phyloP scores from a whole-genome alignment of 2,113 vertebrate genomes.

The Festucalex cinctus region DNA sequence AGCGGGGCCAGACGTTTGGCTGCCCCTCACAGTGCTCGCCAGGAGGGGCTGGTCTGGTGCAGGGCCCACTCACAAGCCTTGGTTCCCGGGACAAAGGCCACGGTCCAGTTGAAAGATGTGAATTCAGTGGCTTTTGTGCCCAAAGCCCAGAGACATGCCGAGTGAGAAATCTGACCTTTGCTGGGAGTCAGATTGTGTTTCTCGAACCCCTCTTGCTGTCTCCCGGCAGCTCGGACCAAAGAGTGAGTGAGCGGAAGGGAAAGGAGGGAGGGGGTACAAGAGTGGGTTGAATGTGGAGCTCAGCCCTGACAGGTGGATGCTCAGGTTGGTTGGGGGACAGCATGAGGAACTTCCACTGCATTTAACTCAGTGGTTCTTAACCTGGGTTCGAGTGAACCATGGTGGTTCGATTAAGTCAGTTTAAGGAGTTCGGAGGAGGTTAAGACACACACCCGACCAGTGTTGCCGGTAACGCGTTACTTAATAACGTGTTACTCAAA shows the following conservation, averaged over 20 bases:
- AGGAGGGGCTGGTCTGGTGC: conserved; percentile 76
- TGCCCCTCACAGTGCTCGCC: conserved; percentile 75
- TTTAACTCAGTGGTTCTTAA: conserved; percentile 21
- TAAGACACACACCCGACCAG: too few species aligned
- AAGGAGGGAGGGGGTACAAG: conserved; percentile 34
- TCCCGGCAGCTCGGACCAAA: conserved; percentile 58
- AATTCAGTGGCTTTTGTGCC: conserved; percentile 73
- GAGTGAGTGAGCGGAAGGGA: conserved; percentile 51
- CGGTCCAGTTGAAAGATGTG: conserved; percentile 77
- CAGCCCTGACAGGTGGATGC: conserved; percentile 43
- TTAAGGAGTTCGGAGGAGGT: too few species aligned
- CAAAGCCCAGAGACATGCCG: conserved; percentile 63
- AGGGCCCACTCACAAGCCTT: conserved; percentile 67
- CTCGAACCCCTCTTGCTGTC: conserved; percentile 73
- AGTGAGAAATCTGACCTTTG: conserved; percentile 71
- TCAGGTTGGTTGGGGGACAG: conserved; percentile 18
- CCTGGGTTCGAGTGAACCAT: too few species aligned
- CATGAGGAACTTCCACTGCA: conserved; percentile 13
- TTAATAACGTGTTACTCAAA: too few species aligned
- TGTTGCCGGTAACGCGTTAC: too few species aligned
- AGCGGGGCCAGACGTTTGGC: conserved; percentile 73
- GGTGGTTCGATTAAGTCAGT: too few species aligned
- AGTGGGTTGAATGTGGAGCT: conserved; percentile 13
- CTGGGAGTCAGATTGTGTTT: conserved; percentile 72
- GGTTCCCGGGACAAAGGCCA: conserved; percentile 71